Percentiles rank a stretch among this genome's conserved stretches.
These are phyloP conservation scores for Drosophila elegans DNA, from an alignment of 1,140 invertebrate genomes.

Conservation along the genomic window DNA sequence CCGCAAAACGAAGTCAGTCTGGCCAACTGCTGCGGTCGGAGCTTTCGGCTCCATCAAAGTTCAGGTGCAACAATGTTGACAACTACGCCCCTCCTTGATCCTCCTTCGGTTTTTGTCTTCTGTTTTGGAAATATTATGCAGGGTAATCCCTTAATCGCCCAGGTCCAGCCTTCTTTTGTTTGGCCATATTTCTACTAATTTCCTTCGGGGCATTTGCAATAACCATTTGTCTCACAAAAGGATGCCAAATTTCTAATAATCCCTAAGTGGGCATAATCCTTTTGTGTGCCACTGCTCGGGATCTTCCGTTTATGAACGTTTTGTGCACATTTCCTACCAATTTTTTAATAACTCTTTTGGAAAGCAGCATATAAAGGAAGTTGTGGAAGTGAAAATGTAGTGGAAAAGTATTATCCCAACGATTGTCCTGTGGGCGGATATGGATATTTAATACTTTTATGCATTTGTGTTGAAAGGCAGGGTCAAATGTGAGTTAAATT, in stretches of 20 bases:
- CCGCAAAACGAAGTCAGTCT: constrained; percentile 49
- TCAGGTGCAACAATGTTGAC: constrained; percentile 73
- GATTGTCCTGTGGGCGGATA: constrained; percentile 79
- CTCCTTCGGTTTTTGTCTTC: constrained; percentile 11
- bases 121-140: constrained; percentile 81
- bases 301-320: constrained; percentile 12
- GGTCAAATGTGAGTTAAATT: constrained; percentile 69
- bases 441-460: constrained; percentile 79
- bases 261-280: constrained; percentile 78
- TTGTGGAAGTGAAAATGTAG: constrained; percentile 28
- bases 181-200: constrained; percentile 75
- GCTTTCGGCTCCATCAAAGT: constrained; percentile 71
- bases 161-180: constrained; percentile 29
- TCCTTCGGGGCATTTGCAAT: constrained; percentile 46
- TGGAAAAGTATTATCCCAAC: constrained; percentile 51
- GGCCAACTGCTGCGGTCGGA: constrained; percentile 29
- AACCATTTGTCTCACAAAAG: constrained; percentile 28
- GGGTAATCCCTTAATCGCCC: constrained; percentile 77
- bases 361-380: constrained; percentile 27
- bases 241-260: constrained; percentile 70
- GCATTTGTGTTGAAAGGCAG: constrained; percentile 42
- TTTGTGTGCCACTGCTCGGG: constrained; percentile 60
- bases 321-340: constrained; percentile 30
- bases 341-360: constrained; percentile 75
- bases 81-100: constrained; percentile 18